These are phyloP conservation scores for Tetramorium bicarinatum DNA, from an alignment of 2,888 invertebrate genomes.

Conservation along the genomic window DNA sequence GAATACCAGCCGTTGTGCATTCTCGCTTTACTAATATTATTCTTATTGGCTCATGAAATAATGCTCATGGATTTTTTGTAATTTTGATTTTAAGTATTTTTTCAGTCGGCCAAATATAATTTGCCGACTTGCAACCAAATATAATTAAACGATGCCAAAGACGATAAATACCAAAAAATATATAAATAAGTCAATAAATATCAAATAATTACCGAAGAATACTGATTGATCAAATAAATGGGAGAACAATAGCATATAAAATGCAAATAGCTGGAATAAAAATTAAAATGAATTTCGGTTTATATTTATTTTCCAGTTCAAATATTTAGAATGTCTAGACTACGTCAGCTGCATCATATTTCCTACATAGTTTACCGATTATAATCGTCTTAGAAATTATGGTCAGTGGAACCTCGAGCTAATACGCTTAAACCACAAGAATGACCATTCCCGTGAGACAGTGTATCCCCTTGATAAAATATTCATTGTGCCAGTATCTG, in stretches of 20 bases:
- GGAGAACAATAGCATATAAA: background rate
- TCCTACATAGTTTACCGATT: slow-evolving; percentile 13
- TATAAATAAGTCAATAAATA: background rate
- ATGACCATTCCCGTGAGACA: background rate
- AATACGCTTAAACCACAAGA: slow-evolving; percentile 3
- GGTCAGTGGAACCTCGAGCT: background rate
- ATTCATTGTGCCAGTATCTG: slow-evolving; percentile 42
- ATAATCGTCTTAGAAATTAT: slow-evolving; percentile 32
- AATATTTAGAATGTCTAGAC: background rate
- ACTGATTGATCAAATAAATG: background rate
- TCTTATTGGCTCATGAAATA: background rate
- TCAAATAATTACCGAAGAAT: background rate
- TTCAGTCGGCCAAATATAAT: background rate
- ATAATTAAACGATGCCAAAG: background rate
- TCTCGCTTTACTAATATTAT: background rate
- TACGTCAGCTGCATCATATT: background rate
- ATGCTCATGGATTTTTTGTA: background rate
- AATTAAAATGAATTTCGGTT: background rate
- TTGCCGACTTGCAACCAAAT: background rate
- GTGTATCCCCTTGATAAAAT: slow-evolving; percentile 36
- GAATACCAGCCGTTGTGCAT: background rate
- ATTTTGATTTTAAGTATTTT: background rate
- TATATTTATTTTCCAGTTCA: background rate
- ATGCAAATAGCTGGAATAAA: background rate
- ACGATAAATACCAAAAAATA: background rate